phyloP scores from a whole-genome alignment of 2,888 invertebrate species.

The Calephelis perditalis region DNA sequence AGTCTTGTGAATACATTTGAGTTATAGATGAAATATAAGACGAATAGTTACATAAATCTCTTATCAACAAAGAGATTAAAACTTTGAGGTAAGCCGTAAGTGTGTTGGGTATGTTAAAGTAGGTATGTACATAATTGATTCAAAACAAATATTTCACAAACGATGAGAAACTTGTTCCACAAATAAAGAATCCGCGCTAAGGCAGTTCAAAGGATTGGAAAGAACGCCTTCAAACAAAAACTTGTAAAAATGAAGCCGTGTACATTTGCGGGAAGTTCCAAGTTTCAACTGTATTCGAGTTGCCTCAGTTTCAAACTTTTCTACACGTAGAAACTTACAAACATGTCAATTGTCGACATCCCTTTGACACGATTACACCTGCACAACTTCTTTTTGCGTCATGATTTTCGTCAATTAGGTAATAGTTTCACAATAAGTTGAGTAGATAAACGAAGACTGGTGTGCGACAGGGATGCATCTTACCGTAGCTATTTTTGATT shows the following conservation, averaged over 20 bases:
- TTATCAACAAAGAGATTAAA: too few relatives aligned
- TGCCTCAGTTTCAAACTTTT: conserved; percentile 15
- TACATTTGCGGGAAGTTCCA: conserved; percentile 23
- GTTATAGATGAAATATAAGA: too few relatives aligned
- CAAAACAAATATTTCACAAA: conserved; percentile 10
- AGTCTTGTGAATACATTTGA: too few relatives aligned
- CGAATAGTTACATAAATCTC: too few relatives aligned
- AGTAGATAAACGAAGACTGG: too few relatives aligned
- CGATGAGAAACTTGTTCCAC: conserved; percentile 4
- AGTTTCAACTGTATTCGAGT: conserved; percentile 13
- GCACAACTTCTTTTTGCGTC: background rate
- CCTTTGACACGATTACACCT: background rate
- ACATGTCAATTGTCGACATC: conserved; percentile 13
- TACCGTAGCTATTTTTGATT: too few relatives aligned
- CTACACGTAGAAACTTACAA: conserved; percentile 15
- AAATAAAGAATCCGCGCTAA: conserved; percentile 17
- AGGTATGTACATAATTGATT: conserved; percentile 2
- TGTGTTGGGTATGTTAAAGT: background rate
- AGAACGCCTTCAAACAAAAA: conserved; percentile 28
- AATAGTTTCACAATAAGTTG: too few relatives aligned
- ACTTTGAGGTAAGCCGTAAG: too few relatives aligned
- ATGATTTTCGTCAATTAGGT: too few relatives aligned
- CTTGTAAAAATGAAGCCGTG: conserved; percentile 28
- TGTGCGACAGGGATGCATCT: too few relatives aligned
- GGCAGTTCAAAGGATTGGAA: conserved; percentile 22